Base-by-base conservation (phyloP, 2,888 invertebrate genomes). In the Ferdinandea cuprea region DNA sequence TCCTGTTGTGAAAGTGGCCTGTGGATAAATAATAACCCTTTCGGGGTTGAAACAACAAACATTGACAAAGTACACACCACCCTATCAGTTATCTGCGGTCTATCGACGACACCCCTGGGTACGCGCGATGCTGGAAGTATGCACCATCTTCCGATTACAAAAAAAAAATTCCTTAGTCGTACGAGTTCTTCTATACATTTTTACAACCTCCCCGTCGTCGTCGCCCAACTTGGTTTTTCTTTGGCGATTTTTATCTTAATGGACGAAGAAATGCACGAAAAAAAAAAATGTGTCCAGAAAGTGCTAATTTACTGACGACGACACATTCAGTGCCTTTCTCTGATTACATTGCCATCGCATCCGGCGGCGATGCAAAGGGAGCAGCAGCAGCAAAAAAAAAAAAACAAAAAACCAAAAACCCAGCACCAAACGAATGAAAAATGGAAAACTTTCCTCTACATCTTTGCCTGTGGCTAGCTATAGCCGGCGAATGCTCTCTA, bases 21-120 rank as follows among this genome's bases (percentile, higher is more conserved):
- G 72, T 69, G 83, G 78, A 83, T 78, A 83, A 83, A 83, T 83
- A 83, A 83, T 83, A 83, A 83, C 83, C 83, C 78, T 83, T 83
- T 83, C 78, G 68, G 68, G 78, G 83, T 78, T 61, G 72, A 68
- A 73, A 73, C 56, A 83, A 68, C 83, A 83, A 83, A 83, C 83
- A 78, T 83, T 83, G 83, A 83, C 78, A 78, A 83, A 78, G 63
- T 66, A 78, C 66, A 78, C 71, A 48, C 59, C 25, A 68, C 66
- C 61, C 63, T 54, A 61, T 66, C 59, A 68, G 63, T 44, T 83
- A 83, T 83, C 83, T 83, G 78, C 35, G 78, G 78, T 83, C 73
- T 78, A 83, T 83, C 78, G 78, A 83, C 78, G 83, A 78, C 78
- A 73, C 83, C 78, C 72, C 28, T 78, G 63, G 72, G 78, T 68